Conservation (phyloP, 2,888 invertebrate species). For the Panzeria rudis region DNA sequence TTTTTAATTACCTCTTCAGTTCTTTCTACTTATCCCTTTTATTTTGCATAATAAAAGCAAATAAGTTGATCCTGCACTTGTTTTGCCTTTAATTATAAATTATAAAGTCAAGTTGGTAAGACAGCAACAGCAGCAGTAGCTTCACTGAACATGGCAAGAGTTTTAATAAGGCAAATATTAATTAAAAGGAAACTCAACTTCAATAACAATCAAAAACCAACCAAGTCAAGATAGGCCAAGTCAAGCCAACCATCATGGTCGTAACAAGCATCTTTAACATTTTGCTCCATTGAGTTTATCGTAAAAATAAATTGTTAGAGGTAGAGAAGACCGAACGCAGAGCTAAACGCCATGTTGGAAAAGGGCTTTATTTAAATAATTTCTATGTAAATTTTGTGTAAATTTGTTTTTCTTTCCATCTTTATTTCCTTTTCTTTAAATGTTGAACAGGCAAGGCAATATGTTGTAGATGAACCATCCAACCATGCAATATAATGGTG, state of each 20-base stretch:
- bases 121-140: constrained; percentile 23
- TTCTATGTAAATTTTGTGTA: constrained; percentile 67
- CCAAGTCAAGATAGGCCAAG: constrained; percentile 29
- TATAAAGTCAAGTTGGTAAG: constrained; percentile 41
- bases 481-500: constrained; percentile 52
- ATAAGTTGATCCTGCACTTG: constrained; percentile 47
- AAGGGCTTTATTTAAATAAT: constrained; percentile 66
- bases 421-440: background rate
- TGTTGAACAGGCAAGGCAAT: too few species aligned
- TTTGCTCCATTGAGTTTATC: constrained; percentile 16
- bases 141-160: constrained; percentile 46
- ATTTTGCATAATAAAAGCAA: constrained; percentile 22
- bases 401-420: background rate
- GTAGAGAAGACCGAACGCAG: constrained; percentile 2
- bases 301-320: background rate
- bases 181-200: constrained; percentile 72
- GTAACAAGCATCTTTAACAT: constrained; percentile 41
- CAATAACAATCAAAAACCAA: constrained; percentile 49
- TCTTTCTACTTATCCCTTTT: constrained; percentile 50
- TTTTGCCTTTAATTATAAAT: constrained; percentile 41
- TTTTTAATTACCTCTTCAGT: constrained; percentile 67
- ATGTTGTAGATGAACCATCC: constrained; percentile 42
- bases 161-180: constrained; percentile 72
- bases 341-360: constrained; percentile 36
- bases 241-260: constrained; percentile 27